phyloP scores from a whole-genome alignment of 2,888 invertebrate genomes.

The Leptopterna dolabrata region DNA sequence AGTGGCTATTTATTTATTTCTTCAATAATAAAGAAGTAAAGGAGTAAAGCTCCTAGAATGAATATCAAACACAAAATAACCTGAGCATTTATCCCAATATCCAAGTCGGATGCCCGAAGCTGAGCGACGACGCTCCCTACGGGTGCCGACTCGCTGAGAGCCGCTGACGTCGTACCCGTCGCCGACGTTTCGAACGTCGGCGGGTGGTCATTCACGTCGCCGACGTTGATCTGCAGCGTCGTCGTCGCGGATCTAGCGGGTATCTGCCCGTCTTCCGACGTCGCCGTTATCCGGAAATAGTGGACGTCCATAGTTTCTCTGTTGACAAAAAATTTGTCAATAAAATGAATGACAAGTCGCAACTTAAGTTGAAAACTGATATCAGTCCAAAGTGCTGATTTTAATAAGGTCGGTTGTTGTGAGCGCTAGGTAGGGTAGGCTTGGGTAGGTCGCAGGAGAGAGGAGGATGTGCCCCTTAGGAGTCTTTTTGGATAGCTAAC shows the following conservation, averaged over 20 bases:
- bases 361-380: constrained; percentile 14
- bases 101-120: constrained; percentile 91
- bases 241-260: constrained; percentile 91
- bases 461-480: no score
- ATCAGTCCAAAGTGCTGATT: no score
- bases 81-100: constrained; percentile 90
- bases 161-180: constrained; percentile 87
- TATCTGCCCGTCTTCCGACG: constrained; percentile 79
- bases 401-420: no score
- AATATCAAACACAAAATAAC: no score
- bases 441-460: no score
- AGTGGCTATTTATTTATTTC: no score
- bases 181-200: constrained; percentile 89
- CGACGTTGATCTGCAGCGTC: constrained; percentile 87
- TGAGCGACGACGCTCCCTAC: constrained; percentile 90
- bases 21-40: no score
- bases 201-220: constrained; percentile 95
- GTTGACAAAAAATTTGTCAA: neutral
- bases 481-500: no score
- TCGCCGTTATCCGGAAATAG: constrained; percentile 90
- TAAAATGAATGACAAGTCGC: constrained; percentile 6
- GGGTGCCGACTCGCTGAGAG: constrained; percentile 79
- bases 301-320: constrained; percentile 89
- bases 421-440: no score
- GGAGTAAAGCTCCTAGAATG: no score